Base-by-base conservation (phyloP, 2,888 invertebrate genomes). In the Hydropsyche betteni region DNA sequence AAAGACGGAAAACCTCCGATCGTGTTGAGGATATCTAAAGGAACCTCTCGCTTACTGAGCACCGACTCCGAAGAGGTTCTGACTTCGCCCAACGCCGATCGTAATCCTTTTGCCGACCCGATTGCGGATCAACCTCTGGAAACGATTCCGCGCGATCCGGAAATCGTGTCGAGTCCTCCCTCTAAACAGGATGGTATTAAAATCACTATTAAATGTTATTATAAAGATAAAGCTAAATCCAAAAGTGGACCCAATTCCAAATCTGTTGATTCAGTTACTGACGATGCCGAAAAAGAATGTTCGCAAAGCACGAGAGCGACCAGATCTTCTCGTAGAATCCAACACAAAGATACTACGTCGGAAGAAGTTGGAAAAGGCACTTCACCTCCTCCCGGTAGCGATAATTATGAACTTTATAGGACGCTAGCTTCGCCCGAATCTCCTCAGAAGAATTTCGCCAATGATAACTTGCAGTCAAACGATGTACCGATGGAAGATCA, bases 11-110 rank as follows among this genome's bases (percentile, higher is more conserved):
- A 88, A 80, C 94, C 95, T 64, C 95, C 95, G 34, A 96, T 96
- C 82, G 95, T 95, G 74, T 86, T 96, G 79, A 89, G 95, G 85
- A 96, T 96, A 89, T 95, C 94, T 80, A 93, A 95, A 85, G 90
- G 90, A 71, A 90, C 90, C 75, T 90, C 90, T 70, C 88, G 90
- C 80, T 87, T 90, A 82, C 89, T 90, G 74, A 90, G 90, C 82
- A 90, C 90, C 72, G 90, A 90, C 81, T 90, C 90, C 75, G 90
- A 90, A 85, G 89, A 89, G 82, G 88, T 89, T 71, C 86, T 87
- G 69, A 88, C 87, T 80, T 89, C 89, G 71, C 89, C 89, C 74
- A 85, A 85, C 78, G 86, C 87, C 79, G 88, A 88, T 76, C 84
- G 88, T 80, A 86, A 87, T 83, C 87, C 88, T 64, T 87, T 87